Evolutionary conservation across 2,888 invertebrate species (phyloP).

Genomic region (Cylloceria caligata): DNA sequence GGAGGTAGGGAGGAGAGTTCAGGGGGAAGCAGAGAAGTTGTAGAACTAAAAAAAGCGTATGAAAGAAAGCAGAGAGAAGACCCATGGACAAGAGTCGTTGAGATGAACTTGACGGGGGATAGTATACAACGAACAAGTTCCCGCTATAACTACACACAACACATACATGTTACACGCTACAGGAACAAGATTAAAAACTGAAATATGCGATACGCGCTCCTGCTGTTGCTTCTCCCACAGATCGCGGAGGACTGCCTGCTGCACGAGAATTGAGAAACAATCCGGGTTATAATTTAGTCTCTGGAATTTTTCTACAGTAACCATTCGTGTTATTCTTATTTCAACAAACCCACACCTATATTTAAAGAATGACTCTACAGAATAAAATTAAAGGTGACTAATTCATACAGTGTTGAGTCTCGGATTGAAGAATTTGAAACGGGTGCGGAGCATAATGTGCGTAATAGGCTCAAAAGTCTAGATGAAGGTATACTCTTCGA

Average conservation of each 20-base stretch:
- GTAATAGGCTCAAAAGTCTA: conserved; percentile 16
- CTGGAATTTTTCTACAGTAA: conserved; percentile 42
- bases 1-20: conserved; percentile 12
- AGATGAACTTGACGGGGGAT: conserved; percentile 60
- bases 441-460: conserved; percentile 37
- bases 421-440: conserved; percentile 33
- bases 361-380: conserved; percentile 19
- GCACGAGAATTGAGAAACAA: conserved; percentile 62
- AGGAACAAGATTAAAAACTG: conserved; percentile 65
- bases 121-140: conserved; percentile 45
- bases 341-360: conserved; percentile 18
- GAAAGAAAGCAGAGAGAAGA: conserved; percentile 45
- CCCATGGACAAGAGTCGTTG: conserved; percentile 58
- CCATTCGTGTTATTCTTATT: conserved; percentile 17
- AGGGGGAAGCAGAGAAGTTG: conserved; percentile 21
- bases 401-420: conserved; percentile 13
- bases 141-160: conserved; percentile 34
- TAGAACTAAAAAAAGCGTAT: conserved; percentile 32
- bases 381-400: conserved; percentile 1
- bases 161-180: conserved; percentile 12
- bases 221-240: conserved; percentile 54
- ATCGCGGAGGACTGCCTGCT: conserved; percentile 52
- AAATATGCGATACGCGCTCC: conserved; percentile 62
- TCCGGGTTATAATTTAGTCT: conserved; percentile 63
- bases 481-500: conserved; percentile 49